A percentile compares a stretch with the other conserved stretches of the same genome.
Evolutionary conservation across 2,888 invertebrate species (phyloP).

Genomic region (Trissoscelio sp.): DNA sequence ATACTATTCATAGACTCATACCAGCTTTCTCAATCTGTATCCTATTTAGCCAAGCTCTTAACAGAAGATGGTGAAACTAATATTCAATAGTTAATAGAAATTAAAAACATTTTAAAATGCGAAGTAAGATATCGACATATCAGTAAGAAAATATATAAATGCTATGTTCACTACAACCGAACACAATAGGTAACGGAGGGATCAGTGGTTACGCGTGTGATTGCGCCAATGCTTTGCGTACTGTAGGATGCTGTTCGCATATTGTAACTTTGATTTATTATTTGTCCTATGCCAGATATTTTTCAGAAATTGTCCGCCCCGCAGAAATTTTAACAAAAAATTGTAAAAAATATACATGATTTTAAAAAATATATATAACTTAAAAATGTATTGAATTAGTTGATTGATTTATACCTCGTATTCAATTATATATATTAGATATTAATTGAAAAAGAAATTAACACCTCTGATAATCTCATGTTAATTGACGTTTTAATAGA

Average conservation of each 20-base stretch:
- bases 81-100: conserved; percentile 19
- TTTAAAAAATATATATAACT: too few relatives aligned
- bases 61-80: conserved; percentile 21
- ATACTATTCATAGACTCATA: conserved; percentile 50
- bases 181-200: background rate
- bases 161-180: conserved; percentile 29
- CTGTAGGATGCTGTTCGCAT: conserved; percentile 49
- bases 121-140: conserved; percentile 48
- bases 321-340: too few relatives aligned
- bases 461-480: too few relatives aligned
- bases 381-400: too few relatives aligned
- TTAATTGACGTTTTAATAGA: too few relatives aligned
- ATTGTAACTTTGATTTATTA: conserved; percentile 39
- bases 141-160: conserved; percentile 30
- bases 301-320: conserved; percentile 36
- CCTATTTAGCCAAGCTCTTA: conserved; percentile 38
- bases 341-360: too few relatives aligned
- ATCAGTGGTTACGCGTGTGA: conserved; percentile 20
- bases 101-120: conserved; percentile 28
- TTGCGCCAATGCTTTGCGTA: conserved; percentile 13
- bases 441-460: too few relatives aligned
- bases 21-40: conserved; percentile 45
- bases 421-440: too few relatives aligned
- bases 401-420: too few relatives aligned
- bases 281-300: conserved; percentile 44